Conservation (phyloP, 2,797 vertebrate species). For the Epinephelus awoara region DNA sequence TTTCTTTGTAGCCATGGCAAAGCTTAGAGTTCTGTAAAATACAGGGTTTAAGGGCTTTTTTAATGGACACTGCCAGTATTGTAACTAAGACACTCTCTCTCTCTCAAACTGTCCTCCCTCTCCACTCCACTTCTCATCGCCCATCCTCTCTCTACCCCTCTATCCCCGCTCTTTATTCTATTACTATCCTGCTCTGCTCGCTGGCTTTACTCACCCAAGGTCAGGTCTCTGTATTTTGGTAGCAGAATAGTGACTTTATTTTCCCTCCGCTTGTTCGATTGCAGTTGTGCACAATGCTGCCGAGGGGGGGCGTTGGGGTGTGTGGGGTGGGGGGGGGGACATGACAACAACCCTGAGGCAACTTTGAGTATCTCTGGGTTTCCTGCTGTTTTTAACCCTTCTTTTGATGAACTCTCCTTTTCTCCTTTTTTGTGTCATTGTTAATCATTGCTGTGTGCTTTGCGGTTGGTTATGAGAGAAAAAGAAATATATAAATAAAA, state of each 20-base stretch:
- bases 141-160: constrained; percentile 69
- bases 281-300: constrained; percentile 61
- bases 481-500: constrained; percentile 61
- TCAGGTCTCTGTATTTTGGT: constrained; percentile 76
- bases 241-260: constrained; percentile 81
- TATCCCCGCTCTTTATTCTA: constrained; percentile 73
- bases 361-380: constrained; percentile 72
- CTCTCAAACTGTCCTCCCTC: constrained; percentile 71
- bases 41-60: constrained; percentile 68
- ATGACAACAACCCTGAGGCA: constrained; percentile 76
- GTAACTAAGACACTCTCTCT: constrained; percentile 73
- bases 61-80: constrained; percentile 76
- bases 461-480: constrained; percentile 51
- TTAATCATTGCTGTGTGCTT: constrained; percentile 53
- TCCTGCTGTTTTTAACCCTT: constrained; percentile 68
- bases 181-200: constrained; percentile 68
- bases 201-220: constrained; percentile 81
- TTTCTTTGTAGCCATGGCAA: constrained; percentile 69
- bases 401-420: constrained; percentile 57
- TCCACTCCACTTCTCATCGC: constrained; percentile 73
- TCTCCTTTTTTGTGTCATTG: constrained; percentile 49
- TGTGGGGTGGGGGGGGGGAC: constrained; percentile 1
- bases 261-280: constrained; percentile 65
- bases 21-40: constrained; percentile 69
- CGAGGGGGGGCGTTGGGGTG: neutral